Base-by-base conservation (phyloP, 2,888 invertebrate genomes). In the Tetragonisca angustula region DNA sequence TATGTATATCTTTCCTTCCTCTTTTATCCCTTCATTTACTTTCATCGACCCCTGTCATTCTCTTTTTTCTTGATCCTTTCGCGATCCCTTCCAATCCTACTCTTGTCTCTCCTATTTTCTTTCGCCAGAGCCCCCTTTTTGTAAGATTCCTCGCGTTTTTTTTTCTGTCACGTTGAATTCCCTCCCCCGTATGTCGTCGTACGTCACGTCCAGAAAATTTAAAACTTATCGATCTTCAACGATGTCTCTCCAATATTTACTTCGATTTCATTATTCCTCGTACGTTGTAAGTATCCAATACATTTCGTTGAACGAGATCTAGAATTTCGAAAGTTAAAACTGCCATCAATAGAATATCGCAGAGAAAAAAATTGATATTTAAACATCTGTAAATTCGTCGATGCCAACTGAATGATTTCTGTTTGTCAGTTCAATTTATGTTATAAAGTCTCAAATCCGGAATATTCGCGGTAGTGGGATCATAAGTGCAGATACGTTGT, bases 201-300 rank as follows among this genome's bases (percentile, higher is more conserved):
- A 79, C 43, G 59, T 70, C 59, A 52, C 32, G 70, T 62, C 50
- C 27, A 19, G 11, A 56, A 50, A 24, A 87, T 86, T 77, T 85
- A 81, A 87, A 90, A 88, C 89, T 85, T 87, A 91, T 91, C 88
- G 89, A 90, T 90, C 88, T 86, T 85, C 83, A 32, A 74, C 70
- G 21, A 52, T 54, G 43, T 36, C 27, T 17, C 21, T 36, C 0
- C 15, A 15, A 56, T n/a, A n/a, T 56, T 56, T n/a, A 56, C n/a
- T 56, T 56, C n/a, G n/a, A 56, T 56, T 15, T 13, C n/a, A n/a
- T 56, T 13, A 56, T 56, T 5, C 9, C 2, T 11, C 11, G 43
- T 43, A 43, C 43, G 43, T 43, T 43, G 43, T 43, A 43, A 43
- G n/a, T 56, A 2, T n/a, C 15, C 15, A n/a, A 56, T n/a, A 5